A percentile compares a stretch with the other conserved stretches of the same genome.
Evolutionary conservation across 2,888 invertebrate species (phyloP).

Genomic region (Parnassius orleans): DNA sequence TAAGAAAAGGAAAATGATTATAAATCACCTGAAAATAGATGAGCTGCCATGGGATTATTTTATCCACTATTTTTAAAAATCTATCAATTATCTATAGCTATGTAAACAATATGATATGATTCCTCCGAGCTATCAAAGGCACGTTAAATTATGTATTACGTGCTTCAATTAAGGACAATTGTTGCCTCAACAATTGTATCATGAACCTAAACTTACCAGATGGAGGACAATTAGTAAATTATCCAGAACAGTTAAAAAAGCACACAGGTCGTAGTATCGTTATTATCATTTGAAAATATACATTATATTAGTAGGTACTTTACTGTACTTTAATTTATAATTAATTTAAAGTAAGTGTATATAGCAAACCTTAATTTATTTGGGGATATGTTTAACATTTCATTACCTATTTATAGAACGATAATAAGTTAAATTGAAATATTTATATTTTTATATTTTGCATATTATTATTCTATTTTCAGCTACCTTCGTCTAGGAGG

Average conservation of each 20-base stretch:
- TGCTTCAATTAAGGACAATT: constrained; percentile 28
- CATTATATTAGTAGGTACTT: neutral
- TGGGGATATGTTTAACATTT: no score
- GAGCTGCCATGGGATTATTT: constrained; percentile 1
- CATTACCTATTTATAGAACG: no score
- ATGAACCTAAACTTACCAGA: constrained; percentile 24
- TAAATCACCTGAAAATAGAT: neutral
- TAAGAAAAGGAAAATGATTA: no score
- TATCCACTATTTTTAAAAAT: constrained; percentile 7
- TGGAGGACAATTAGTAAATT: constrained; percentile 19
- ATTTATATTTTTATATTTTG: no score
- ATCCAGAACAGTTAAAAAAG: constrained; percentile 1
- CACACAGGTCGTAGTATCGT: no score
- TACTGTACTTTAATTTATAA: no score
- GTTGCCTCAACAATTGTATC: constrained; percentile 18
- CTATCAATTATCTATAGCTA: constrained; percentile 14
- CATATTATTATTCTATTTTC: no score
- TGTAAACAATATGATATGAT: constrained; percentile 23
- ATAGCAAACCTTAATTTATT: no score
- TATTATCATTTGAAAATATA: neutral
- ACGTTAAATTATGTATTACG: constrained; percentile 21
- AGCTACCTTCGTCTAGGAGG: no score
- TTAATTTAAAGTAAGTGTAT: no score
- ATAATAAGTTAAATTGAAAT: no score
- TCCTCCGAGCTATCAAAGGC: constrained; percentile 16